These are phyloP conservation scores for Antennarius striatus DNA, from an alignment of 2,113 vertebrate species.

Conservation along the genomic window DNA sequence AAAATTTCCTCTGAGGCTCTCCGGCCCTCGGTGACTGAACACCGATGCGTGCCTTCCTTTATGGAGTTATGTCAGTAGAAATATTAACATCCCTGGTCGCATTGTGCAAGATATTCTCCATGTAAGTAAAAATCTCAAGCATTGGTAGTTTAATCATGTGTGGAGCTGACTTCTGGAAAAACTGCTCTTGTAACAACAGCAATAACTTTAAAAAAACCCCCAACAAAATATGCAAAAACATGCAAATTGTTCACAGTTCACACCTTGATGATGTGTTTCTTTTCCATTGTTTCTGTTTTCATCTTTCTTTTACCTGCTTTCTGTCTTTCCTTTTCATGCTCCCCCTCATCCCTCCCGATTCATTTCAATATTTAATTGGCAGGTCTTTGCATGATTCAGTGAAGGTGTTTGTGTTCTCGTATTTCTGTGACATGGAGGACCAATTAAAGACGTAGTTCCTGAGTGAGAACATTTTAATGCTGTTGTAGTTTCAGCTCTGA, in stretches of 20 bases:
- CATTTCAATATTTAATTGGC: slow-evolving; percentile 69
- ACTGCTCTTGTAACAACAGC: too few relatives aligned
- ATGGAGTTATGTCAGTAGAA: background rate
- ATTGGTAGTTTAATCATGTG: slow-evolving; percentile 9
- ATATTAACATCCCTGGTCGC: background rate
- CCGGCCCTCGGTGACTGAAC: background rate
- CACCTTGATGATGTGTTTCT: too few relatives aligned
- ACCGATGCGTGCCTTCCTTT: slow-evolving; percentile 3
- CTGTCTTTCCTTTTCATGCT: slow-evolving; percentile 34
- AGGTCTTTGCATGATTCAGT: slow-evolving; percentile 55
- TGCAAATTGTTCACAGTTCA: too few relatives aligned
- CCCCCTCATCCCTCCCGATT: slow-evolving; percentile 42
- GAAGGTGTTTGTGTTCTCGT: slow-evolving; percentile 3
- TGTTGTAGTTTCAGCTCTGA: too few relatives aligned
- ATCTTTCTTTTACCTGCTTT: background rate
- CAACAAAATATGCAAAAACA: too few relatives aligned
- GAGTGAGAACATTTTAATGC: background rate
- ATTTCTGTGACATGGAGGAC: background rate
- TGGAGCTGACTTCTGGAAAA: background rate
- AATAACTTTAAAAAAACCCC: too few relatives aligned
- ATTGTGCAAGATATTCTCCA: background rate
- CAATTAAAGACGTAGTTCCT: slow-evolving; percentile 9
- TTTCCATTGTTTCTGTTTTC: background rate
- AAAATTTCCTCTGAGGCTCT: background rate
- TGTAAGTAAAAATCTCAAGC: background rate